Evolutionary conservation across 2,113 vertebrate genomes (phyloP), one percentile per base, ranked within the genome.

Genomic region (Bothrops jararaca): DNA sequence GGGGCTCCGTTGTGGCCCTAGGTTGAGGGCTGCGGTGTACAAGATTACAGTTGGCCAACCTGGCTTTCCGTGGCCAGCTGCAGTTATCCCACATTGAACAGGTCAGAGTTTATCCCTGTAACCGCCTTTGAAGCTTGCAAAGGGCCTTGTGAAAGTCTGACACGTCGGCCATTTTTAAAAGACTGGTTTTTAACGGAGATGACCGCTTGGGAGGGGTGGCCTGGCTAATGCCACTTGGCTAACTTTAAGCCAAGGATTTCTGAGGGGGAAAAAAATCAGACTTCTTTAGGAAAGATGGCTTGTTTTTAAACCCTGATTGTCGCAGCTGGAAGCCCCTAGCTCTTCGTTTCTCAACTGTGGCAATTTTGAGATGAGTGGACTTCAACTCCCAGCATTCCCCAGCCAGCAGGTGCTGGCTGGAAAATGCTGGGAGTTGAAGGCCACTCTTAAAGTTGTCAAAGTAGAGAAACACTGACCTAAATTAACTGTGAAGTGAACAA

Each of bases 1-100:
- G 3, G 10, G 58, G 52, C 3, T 29, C 26, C 3, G 0, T 12
- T 29, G 10, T 12, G 26, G 58, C 4, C 26, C 4, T 29, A 64
- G 1, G 0, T 29, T 11, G 58, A 64, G 58, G 58, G 3, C 26
- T 12, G 4, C 3, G 0, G 0, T 58, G 1, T 10, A 15, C 29
- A n/a, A 15, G 60, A 29, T 64, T 29, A 64, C 10, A 29, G 1
- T 11, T 13, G n/a, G 29, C 60, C 60, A 64, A 64, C 11, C 1
- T 64, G 12, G 26, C 60, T 29, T n/a, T 64, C 11, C 4, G 5
- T 13, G 26, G 60, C 60, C 60, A 2, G 60, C 60, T n/a, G 60
- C 60, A 13, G 24, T 57, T 64, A 13, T 29, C 26, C 58, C 29
- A 64, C 11, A 50, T 26, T 29, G 11, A 64, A 64, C 60, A 64